Evolutionary conservation across 2,113 vertebrate genomes (phyloP), one percentile per base, ranked within the genome.

Genomic region (Sprattus sprattus): DNA sequence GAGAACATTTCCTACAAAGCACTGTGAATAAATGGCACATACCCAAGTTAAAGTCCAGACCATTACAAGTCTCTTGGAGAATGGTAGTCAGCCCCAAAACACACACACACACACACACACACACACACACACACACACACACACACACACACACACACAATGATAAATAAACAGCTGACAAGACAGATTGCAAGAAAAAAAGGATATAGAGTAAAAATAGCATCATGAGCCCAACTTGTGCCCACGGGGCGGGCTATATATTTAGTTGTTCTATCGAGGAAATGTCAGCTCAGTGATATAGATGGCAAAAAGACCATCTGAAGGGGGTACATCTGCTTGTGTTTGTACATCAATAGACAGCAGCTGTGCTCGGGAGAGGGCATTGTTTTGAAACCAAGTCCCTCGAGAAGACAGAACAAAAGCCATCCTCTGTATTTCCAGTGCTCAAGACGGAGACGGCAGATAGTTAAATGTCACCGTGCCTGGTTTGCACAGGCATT

Each of bases 321-420:
- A 91, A 87, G 45, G 81, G 85, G 89, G 89, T 88, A 80, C 93
- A 91, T 92, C 90, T 94, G 92, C 87, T 89, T 80, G 83, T 93
- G 92, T 92, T 92, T 93, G 91, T 90, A 90, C 84, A 88, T 83
- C 91, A 88, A 90, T 89, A 87, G 86, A 75, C 87, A 81, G 90
- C 93, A 92, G 93, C 92, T 92, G 92, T 45, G 90, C 90, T 89
- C 86, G 82, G 83, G 50, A 88, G 84, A 89, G 86, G 88, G 89
- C 87, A 86, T 78, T 89, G 87, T 90, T 92, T 91, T 90, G 88
- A 89, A 87, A 85, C 81, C 83, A 91, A 92, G 28, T 83, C 85
- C 90, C 89, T 83, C 0, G 90, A 89, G 91, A 92, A 57, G 47
- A 87, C 71, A 39, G 71, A 78, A 78, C 71, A 78, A 78, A 78